Evolutionary conservation across 30 jellyfish, hydroid and myxozoan genomes (phyloP).

Genomic region (Aurelia sp.): DNA sequence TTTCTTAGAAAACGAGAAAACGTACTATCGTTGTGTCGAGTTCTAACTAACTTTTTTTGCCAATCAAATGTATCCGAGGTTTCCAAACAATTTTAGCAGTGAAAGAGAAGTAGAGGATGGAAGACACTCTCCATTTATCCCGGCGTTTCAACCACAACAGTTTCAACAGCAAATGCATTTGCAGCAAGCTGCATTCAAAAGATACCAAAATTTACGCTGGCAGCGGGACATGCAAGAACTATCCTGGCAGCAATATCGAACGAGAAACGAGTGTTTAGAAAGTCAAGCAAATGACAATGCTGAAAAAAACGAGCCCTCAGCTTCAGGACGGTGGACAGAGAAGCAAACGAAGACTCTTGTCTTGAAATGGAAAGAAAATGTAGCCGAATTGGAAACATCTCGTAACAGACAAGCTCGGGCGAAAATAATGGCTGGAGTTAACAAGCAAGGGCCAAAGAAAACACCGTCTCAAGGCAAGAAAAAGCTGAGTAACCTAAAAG

Average conservation of each 20-base stretch:
- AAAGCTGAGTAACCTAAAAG: conserved; percentile 12
- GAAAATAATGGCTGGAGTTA: conserved; percentile 16
- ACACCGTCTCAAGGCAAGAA: conserved; percentile 45
- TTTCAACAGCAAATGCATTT: conserved; percentile 5
- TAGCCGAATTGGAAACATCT: conserved; percentile 24
- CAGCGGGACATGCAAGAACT: not conserved
- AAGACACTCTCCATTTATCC: not conserved
- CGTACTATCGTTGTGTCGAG: too few species aligned
- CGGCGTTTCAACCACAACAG: too few species aligned
- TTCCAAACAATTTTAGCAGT: not conserved
- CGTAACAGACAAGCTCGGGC: conserved; percentile 25
- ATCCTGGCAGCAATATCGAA: too few species aligned
- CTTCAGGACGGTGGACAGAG: conserved; percentile 38
- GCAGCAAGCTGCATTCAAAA: not conserved
- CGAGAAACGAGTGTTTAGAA: too few species aligned
- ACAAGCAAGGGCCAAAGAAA: conserved; percentile 36
- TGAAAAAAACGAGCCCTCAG: not conserved
- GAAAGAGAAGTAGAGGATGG: not conserved
- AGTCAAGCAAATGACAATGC: not conserved
- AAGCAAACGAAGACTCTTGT: conserved; percentile 32
- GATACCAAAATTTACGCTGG: not conserved
- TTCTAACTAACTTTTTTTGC: too few species aligned
- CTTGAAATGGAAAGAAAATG: conserved; percentile 25
- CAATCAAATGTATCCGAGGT: not conserved
- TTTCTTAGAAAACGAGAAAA: too few species aligned